Evolutionary conservation across 2,113 vertebrate species (phyloP).

Genomic region (Microcebus tavaratra): DNA sequence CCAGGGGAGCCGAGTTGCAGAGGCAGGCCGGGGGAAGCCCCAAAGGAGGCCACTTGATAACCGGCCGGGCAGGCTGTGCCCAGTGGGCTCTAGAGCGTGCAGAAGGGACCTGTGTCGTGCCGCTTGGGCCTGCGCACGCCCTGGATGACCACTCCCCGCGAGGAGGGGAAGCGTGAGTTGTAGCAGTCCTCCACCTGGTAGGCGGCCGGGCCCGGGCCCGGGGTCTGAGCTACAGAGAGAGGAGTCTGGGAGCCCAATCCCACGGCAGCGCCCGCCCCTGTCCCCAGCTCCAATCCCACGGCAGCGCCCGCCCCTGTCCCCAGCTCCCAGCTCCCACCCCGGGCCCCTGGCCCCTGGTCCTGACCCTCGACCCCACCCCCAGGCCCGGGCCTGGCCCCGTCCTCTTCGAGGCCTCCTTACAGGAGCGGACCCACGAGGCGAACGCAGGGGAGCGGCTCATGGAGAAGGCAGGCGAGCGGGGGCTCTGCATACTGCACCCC

Average conservation of each 20-base stretch:
- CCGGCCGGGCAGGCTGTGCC: accelerated
- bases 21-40: not conserved
- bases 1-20: not conserved
- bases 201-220: not conserved
- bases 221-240: constrained; percentile 28
- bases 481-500: not conserved
- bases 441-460: not conserved
- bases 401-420: constrained; percentile 27
- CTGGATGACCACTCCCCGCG: constrained; percentile 45
- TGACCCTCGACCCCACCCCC: not conserved
- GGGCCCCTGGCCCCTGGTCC: not conserved
- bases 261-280: not conserved
- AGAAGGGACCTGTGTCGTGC: constrained; percentile 23
- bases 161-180: not conserved
- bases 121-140: constrained; percentile 70
- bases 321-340: too few relatives aligned
- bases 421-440: not conserved
- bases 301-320: not conserved
- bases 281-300: too few relatives aligned
- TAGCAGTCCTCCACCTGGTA: not conserved
- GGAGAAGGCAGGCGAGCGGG: not conserved
- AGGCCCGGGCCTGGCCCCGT: not conserved
- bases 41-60: accelerated
- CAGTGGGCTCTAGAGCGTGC: not conserved
- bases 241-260: not conserved